Evolutionary conservation across 2,113 vertebrate species (phyloP), one percentile per base, ranked within the genome.

Genomic region (Lepidothrix coronata): DNA sequence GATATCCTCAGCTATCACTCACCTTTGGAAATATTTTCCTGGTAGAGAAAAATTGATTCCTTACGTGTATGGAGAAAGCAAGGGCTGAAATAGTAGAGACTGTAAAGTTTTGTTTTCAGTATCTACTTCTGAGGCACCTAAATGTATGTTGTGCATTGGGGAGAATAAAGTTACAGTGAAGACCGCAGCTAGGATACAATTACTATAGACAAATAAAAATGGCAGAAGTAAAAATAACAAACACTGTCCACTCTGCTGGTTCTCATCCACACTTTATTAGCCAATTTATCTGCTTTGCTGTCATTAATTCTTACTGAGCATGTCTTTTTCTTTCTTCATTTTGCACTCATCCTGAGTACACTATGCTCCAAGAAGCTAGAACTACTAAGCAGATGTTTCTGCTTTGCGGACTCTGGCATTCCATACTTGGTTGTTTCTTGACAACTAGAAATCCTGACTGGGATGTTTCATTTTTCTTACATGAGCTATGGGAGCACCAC

Each of bases 391-490:
- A 95, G 91, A 86, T 93, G 91, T 93, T 94, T 95, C 70, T 93
- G 70, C 83, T 94, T 95, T 92, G 84, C 0, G 15, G 51, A 91
- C 66, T 93, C 70, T 66, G 58, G 33, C 37, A 55, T 94, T 94
- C 49, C 62, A 35, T 66, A 84, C 65, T 91, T 91, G 76, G 41
- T 75, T 92, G 16, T 89, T 91, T 89, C 84, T 92, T 87, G 91
- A 89, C 61, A 84, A 63, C 68, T 79, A 88, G 89, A 93, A 93
- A 92, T 95, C 90, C 92, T 97, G 91, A 94, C 65, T 89, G 78
- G 68, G 71, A 81, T n/a, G 8, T 96, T 97, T 95, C 78, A 89
- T 91, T 97, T 92, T 96, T 94, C 83, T 94, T 73, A 63, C 57
- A 91, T 35, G 89, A 77, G 76, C 79, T 93, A 83, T 86, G 91